A percentile compares a stretch with the other conserved stretches of the same genome.
Evolutionary conservation across 1,140 invertebrate species (phyloP).

Genomic region (Camponotus vicinus): DNA sequence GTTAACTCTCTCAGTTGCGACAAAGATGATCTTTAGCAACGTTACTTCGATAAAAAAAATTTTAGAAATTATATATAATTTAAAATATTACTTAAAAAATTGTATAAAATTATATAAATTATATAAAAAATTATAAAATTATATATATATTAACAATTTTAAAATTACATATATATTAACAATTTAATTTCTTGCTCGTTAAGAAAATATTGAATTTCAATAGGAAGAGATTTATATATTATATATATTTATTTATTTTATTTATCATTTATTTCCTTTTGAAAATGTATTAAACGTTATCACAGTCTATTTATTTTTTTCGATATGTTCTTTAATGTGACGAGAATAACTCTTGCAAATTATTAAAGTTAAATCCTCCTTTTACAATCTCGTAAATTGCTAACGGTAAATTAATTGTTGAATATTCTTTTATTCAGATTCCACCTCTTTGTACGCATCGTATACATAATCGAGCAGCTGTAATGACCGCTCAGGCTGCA

Average conservation of each 20-base stretch:
- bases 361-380: constrained; percentile 19
- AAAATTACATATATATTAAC: background rate
- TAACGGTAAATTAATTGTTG: constrained; percentile 53
- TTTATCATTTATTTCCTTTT: background rate
- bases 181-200: background rate
- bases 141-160: no score
- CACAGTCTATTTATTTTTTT: background rate
- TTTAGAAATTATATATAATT: background rate
- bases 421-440: constrained; percentile 52
- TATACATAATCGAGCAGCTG: constrained; percentile 45
- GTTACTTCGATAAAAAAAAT: background rate
- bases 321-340: background rate
- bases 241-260: background rate
- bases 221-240: background rate
- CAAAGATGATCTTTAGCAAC: background rate
- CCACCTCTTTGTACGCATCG: constrained; percentile 30
- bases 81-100: background rate
- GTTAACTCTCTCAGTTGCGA: constrained; percentile 3
- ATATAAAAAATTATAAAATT: background rate
- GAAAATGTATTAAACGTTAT: background rate
- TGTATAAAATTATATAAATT: background rate
- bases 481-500: constrained; percentile 14
- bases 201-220: background rate
- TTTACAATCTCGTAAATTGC: constrained; percentile 10
- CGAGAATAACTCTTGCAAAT: background rate